Base-by-base conservation (phyloP, 2,888 invertebrate species). In the Emmelina monodactyla region DNA sequence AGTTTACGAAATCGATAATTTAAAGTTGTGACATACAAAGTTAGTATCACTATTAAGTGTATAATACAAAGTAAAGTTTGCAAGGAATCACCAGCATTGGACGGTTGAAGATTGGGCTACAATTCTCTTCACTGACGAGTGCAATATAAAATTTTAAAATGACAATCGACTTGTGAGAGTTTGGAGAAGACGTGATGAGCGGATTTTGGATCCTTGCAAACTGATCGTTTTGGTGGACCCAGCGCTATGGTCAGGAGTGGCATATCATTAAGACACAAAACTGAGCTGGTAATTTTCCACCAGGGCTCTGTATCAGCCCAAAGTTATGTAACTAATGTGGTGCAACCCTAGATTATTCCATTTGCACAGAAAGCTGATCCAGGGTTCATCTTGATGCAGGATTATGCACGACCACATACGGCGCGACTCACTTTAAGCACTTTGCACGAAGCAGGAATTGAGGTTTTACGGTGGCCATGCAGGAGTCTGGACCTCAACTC, bases 391-490 rank as follows among this genome's bases (percentile, higher is more conserved):
- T 33, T 40, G 2, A 35, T 39, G 32, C 34, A 36, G 7, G 34
- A 37, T 25, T 36, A 37, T 33, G 37, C 34, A 34, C 34, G 37
- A 14, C 22, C 34, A 9, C 34, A 35, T 32, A 35, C 30, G 12
- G 37, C 37, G 10, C 22, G 19, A 16, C 22, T 35, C 29, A 32
- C 33, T 19, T 9, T 5, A 19, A 9, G 9, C 9, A 6, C 5
- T 3, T 33, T 38, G 14, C 19, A 33, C 19, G 35, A 38, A 28
- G 40, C 37, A 31, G 32, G 32, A 22, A 40, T 40, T 31, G 15
- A 31, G 16, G 31, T 40, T 31, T 37, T 41, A 37, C 38, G 35
- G 34, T 40, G 40, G 42, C 42, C 39, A 37, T 40, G 42, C 35
- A 40, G 32, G 37, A 37, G 35, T 32, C 37, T 34, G 11, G 38